Evolutionary conservation across 2,888 invertebrate species (phyloP).

Genomic region (Epirrhoe tristata): DNA sequence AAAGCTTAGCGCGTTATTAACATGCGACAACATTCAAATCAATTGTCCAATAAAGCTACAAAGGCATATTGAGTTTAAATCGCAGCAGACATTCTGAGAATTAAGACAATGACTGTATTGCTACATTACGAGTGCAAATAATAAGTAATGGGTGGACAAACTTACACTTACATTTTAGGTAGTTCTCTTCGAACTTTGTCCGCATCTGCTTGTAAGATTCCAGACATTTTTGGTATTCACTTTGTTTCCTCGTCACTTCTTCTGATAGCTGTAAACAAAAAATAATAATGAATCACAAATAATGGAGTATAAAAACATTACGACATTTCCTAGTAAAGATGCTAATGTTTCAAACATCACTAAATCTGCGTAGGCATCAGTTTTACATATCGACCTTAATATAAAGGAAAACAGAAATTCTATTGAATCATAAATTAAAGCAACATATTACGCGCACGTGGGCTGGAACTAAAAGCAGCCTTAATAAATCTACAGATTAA

Average conservation of each 20-base stretch:
- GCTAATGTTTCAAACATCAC: slow-evolving; percentile 15
- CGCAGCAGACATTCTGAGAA: slow-evolving; percentile 30
- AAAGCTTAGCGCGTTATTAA: slow-evolving; percentile 12
- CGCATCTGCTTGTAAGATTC: slow-evolving; percentile 95
- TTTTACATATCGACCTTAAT: slow-evolving; percentile 23
- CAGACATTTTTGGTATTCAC: slow-evolving; percentile 96
- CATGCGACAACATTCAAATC: slow-evolving; percentile 15
- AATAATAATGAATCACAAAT: slow-evolving; percentile 29
- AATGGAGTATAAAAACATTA: slow-evolving; percentile 5
- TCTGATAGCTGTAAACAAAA: slow-evolving; percentile 91
- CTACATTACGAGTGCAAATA: slow-evolving; percentile 15
- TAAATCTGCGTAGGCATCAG: slow-evolving; percentile 21
- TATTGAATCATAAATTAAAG: slow-evolving; percentile 46
- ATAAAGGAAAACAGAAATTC: slow-evolving; percentile 20
- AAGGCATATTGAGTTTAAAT: slow-evolving; percentile 29
- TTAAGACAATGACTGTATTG: slow-evolving; percentile 28
- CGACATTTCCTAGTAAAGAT: slow-evolving; percentile 9
- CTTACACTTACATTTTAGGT: slow-evolving; percentile 90
- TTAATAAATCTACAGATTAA: slow-evolving; percentile 25
- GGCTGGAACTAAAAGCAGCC: slow-evolving; percentile 46
- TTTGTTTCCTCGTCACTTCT: slow-evolving; percentile 93
- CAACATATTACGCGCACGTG: slow-evolving; percentile 43
- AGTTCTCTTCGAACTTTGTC: slow-evolving; percentile 96
- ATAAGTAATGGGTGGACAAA: slow-evolving; percentile 29
- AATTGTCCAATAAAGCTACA: slow-evolving; percentile 25